These are phyloP conservation scores for Cyrtodaria siliqua DNA, from an alignment of 2,888 invertebrate species.

Conservation along the genomic window DNA sequence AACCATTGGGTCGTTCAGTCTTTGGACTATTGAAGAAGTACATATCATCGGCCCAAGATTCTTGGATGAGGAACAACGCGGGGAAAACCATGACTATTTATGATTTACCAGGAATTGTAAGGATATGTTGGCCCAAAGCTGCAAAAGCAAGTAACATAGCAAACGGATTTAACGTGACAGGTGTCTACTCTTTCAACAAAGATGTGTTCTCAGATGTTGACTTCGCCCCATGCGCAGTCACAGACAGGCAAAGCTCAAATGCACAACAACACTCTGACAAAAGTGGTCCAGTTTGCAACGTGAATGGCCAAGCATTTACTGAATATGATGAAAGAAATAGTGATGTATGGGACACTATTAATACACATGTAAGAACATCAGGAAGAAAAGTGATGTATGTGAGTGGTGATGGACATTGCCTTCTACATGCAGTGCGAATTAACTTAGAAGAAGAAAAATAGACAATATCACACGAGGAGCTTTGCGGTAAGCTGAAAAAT, in stretches of 20 bases:
- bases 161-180: slow-evolving; percentile 12
- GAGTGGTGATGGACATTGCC: too few relatives aligned
- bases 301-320: too few relatives aligned
- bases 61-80: slow-evolving; percentile 80
- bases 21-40: slow-evolving; percentile 85
- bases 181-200: slow-evolving; percentile 5
- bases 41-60: slow-evolving; percentile 54
- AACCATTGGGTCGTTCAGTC: slow-evolving; percentile 85
- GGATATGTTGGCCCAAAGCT: neutral
- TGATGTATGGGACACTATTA: slow-evolving; percentile 4
- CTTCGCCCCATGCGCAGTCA: slow-evolving; percentile 15
- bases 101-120: slow-evolving; percentile 17
- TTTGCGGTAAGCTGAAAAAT: too few relatives aligned
- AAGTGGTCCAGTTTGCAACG: neutral
- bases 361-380: neutral
- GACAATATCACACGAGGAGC: too few relatives aligned
- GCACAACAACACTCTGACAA: neutral
- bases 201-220: too few relatives aligned
- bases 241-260: too few relatives aligned
- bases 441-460: slow-evolving; percentile 1
- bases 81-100: slow-evolving; percentile 78
- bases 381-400: too few relatives aligned
- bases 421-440: slow-evolving; percentile 4
- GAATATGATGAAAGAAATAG: neutral
- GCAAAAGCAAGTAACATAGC: slow-evolving; percentile 14